These are phyloP conservation scores for Myathropa florea DNA, from an alignment of 2,888 invertebrate genomes.

Conservation along the genomic window DNA sequence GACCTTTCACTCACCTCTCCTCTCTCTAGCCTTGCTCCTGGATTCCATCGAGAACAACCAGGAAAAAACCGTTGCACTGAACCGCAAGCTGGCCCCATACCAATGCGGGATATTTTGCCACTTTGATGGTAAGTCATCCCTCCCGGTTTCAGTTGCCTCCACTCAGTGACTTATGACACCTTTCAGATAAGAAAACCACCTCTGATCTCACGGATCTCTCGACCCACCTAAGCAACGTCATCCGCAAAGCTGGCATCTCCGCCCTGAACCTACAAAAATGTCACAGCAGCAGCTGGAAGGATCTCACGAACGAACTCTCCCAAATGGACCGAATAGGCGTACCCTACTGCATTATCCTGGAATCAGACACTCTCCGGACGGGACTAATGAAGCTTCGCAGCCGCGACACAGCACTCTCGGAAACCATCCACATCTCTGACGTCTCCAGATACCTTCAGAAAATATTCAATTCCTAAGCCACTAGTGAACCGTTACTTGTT, in stretches of 20 bases:
- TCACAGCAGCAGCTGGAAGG: constrained; percentile 63
- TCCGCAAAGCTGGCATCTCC: constrained; percentile 81
- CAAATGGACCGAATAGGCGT: constrained; percentile 85
- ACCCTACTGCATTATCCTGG: constrained; percentile 87
- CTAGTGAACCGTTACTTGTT: constrained; percentile 38
- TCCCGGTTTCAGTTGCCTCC: too few relatives aligned
- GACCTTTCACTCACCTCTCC: background rate
- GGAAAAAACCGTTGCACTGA: constrained; percentile 79
- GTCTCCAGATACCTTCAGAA: constrained; percentile 84
- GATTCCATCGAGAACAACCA: constrained; percentile 82
- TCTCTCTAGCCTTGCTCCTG: constrained; percentile 77
- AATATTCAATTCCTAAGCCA: constrained; percentile 78
- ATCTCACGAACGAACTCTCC: constrained; percentile 78
- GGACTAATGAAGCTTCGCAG: constrained; percentile 86
- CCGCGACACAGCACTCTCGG: constrained; percentile 86
- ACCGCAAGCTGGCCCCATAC: constrained; percentile 88
- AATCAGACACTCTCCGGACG: constrained; percentile 85
- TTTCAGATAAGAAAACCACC: constrained; percentile 73
- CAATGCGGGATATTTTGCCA: constrained; percentile 86
- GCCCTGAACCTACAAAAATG: constrained; percentile 78
- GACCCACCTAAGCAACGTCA: constrained; percentile 82
- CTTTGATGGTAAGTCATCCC: constrained; percentile 77
- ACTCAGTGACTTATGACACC: background rate
- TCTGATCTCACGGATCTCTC: constrained; percentile 83
- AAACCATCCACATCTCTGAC: constrained; percentile 86